Evolutionary conservation across 1,140 invertebrate species (phyloP).

Genomic region (Aphaenogaster ashmeadi): DNA sequence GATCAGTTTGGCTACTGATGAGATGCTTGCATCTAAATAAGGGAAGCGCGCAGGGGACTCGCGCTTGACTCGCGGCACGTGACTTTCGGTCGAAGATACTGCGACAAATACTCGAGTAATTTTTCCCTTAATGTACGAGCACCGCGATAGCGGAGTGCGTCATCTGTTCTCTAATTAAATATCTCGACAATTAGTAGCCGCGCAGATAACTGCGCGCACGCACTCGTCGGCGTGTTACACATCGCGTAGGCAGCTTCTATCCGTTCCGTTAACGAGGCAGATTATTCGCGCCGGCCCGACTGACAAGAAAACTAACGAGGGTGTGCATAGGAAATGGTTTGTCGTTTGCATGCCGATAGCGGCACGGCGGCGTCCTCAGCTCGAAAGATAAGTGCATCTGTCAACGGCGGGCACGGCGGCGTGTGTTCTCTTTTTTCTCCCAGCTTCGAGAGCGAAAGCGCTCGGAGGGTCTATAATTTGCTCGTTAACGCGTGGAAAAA

Average conservation of each 20-base stretch:
- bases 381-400: constrained; percentile 77
- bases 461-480: constrained; percentile 42
- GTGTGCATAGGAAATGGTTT: constrained; percentile 82
- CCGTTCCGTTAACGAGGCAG: constrained; percentile 79
- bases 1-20: not conserved
- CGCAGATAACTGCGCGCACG: constrained; percentile 33
- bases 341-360: constrained; percentile 75
- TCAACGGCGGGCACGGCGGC: constrained; percentile 64
- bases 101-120: not conserved
- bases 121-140: not conserved
- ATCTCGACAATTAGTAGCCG: constrained; percentile 49
- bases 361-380: constrained; percentile 68
- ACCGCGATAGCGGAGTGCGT: not conserved
- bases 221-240: constrained; percentile 39
- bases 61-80: not conserved
- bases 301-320: constrained; percentile 74
- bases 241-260: constrained; percentile 72
- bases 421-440: constrained; percentile 54
- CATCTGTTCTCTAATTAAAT: constrained; percentile 50
- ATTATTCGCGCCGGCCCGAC: constrained; percentile 74
- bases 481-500: constrained; percentile 17
- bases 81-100: not conserved
- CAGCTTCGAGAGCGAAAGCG: constrained; percentile 41
- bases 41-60: not conserved
- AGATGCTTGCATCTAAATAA: not conserved